Percentiles rank a stretch among this genome's conserved stretches.
Evolutionary conservation across 2,113 vertebrate genomes (phyloP).

Genomic region (Phalacrocorax carbo): DNA sequence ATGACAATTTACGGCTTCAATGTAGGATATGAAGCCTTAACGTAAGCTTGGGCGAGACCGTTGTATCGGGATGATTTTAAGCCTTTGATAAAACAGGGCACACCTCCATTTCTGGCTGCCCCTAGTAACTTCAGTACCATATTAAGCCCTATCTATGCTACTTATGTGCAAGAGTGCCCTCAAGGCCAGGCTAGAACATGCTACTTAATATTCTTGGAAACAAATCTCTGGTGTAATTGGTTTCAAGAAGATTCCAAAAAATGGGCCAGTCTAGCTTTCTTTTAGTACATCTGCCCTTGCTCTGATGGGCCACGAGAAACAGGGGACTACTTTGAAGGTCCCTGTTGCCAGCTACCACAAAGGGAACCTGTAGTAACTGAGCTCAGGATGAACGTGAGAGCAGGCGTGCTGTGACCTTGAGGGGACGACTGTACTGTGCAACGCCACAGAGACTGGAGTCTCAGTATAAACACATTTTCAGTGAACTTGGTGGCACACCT

Average conservation of each 20-base stretch:
- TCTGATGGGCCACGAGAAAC: not conserved
- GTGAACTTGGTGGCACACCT: not conserved
- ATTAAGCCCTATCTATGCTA: not conserved
- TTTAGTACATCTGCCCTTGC: not conserved
- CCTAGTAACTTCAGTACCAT: not conserved
- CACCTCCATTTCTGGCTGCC: not conserved
- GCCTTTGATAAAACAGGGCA: not conserved
- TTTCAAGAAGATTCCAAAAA: not conserved
- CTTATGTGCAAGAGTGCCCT: not conserved
- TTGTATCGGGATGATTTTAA: not conserved
- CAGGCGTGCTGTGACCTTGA: not conserved
- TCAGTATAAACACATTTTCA: not conserved
- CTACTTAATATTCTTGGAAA: not conserved
- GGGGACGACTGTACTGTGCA: not conserved
- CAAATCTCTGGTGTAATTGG: not conserved
- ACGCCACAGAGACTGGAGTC: not conserved
- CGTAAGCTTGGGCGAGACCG: not conserved
- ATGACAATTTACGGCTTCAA: rapidly evolving
- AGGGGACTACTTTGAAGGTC: not conserved
- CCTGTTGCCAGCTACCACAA: not conserved
- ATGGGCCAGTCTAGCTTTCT: not conserved
- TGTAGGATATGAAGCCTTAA: not conserved
- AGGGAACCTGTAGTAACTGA: not conserved
- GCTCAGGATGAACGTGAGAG: not conserved
- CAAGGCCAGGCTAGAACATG: not conserved